These are phyloP conservation scores for Hirtodrosophila histrioides DNA, from an alignment of 2,888 invertebrate species.

Conservation along the genomic window DNA sequence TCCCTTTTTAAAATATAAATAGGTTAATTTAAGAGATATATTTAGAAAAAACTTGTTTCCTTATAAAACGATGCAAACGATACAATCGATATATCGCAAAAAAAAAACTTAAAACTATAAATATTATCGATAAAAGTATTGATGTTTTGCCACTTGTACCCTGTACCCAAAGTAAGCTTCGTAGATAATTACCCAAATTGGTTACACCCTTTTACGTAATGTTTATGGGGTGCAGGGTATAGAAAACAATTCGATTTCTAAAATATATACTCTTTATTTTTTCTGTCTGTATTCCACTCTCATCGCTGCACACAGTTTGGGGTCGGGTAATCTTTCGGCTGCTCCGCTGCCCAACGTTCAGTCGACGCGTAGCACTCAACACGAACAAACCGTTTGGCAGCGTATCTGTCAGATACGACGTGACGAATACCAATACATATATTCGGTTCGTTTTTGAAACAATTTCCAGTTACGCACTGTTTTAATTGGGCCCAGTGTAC, in stretches of 20 bases:
- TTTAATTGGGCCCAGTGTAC: not conserved
- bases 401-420: conserved; percentile 75
- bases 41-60: too few species aligned
- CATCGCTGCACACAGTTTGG: conserved; percentile 35
- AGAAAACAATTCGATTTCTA: conserved; percentile 67
- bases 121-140: too few species aligned
- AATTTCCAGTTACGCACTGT: conserved; percentile 26
- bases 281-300: conserved; percentile 46
- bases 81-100: too few species aligned
- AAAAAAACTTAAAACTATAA: too few species aligned
- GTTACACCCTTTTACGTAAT: too few species aligned
- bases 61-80: too few species aligned
- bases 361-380: conserved; percentile 81
- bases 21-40: too few species aligned
- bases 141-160: too few species aligned
- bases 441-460: conserved; percentile 38
- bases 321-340: conserved; percentile 58
- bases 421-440: conserved; percentile 53
- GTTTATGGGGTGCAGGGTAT: too few species aligned
- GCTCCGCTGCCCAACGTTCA: conserved; percentile 53
- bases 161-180: too few species aligned
- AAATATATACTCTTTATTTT: conserved; percentile 25
- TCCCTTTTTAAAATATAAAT: too few species aligned
- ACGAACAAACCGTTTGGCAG: conserved; percentile 71
- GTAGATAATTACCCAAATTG: too few species aligned